These are phyloP conservation scores for Periphyllus acericola DNA, from an alignment of 2,888 invertebrate genomes.

Conservation along the genomic window DNA sequence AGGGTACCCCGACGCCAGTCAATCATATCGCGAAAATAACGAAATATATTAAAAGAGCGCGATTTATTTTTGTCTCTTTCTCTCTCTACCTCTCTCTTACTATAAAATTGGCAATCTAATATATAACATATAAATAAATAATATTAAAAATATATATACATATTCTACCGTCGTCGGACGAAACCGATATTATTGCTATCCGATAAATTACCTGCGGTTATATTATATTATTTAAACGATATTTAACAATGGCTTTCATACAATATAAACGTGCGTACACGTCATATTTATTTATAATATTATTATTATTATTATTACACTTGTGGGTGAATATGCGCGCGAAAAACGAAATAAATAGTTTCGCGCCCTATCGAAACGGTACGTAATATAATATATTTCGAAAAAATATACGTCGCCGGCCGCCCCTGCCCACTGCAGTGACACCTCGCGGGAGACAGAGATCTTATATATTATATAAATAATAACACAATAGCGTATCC, in stretches of 20 bases:
- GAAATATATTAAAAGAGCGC: neutral
- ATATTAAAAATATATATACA: neutral
- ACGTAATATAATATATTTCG: neutral
- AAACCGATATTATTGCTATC: neutral
- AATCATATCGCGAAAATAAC: neutral
- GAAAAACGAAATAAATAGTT: neutral
- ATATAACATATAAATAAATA: neutral
- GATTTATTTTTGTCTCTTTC: neutral
- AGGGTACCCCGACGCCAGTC: neutral
- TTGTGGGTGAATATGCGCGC: no score
- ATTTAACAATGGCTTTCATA: neutral
- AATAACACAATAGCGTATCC: neutral
- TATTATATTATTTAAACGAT: neutral
- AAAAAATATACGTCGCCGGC: neutral
- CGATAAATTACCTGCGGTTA: neutral
- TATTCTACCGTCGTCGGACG: neutral
- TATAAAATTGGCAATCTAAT: no score
- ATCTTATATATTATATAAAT: neutral
- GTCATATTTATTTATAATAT: no score
- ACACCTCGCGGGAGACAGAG: neutral
- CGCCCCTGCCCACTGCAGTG: neutral
- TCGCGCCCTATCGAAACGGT: neutral
- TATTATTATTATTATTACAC: neutral
- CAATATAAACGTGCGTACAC: neutral
- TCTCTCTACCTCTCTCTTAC: neutral